Evolutionary conservation across 2,797 vertebrate species (phyloP), one percentile per base, ranked within the genome.

Genomic region (Gastrophryne carolinensis): DNA sequence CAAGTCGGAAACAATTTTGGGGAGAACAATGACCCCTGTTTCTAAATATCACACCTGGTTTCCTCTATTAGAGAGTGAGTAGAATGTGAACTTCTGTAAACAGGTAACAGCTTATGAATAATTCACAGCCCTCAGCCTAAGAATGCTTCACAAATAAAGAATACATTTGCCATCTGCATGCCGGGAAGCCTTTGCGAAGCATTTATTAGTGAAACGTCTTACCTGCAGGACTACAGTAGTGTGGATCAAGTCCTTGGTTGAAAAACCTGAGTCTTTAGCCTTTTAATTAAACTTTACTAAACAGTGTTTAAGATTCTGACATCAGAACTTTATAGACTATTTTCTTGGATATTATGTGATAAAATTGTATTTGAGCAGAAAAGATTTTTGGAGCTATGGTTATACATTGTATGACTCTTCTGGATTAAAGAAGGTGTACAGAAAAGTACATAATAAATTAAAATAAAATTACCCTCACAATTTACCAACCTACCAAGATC

Each of bases 1-100:
- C 54, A 24, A 60, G 73, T 69, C 56, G 53, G 53, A 65, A 65
- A 47, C 61, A 74, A 57, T 74, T 37, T 58, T 74, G 12, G 53
- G 53, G 37, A 74, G 32, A 69, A 76, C 65, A 69, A 76, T 69
- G 68, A 74, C 50, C 54, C 37, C 19, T 57, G 29, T 34, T 57
- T 54, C 66, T 70, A 71, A 77, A 49, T 64, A 77, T 13, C 49
- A 30, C 60, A 64, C 50, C 64, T 47, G 19, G 37, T 54, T 70
- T 53, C 65, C 27, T 56, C 32, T 63, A 26, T 62, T 54, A 39
- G 57, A 27, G 53, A 32, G 37, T 27, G 13, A 53, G 58, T 64
- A 34, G 74, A 49, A 77, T 71, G 66, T 71, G 67, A 47, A n/a
- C n/a, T n/a, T n/a, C n/a, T n/a, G n/a, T n/a, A n/a, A 77, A 69